Conservation (phyloP, 2,113 vertebrate species). For the Centropus bengalensis region DNA sequence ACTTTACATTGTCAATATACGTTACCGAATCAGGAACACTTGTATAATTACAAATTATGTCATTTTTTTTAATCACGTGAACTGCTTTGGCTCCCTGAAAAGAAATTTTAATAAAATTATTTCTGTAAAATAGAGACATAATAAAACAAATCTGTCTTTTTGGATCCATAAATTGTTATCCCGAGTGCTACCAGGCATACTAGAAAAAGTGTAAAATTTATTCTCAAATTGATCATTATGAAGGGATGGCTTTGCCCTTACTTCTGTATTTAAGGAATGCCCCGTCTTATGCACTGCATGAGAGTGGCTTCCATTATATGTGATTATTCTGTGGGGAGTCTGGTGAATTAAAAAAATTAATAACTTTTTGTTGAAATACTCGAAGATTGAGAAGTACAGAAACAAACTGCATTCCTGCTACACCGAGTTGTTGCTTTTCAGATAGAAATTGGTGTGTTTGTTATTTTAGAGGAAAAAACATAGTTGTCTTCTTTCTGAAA, state of each 20-base stretch:
- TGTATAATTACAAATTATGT: neutral
- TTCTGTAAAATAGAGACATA: neutral
- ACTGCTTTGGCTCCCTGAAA: neutral
- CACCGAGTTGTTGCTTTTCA: neutral
- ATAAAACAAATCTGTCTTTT: neutral
- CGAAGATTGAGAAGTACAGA: neutral
- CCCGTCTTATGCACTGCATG: neutral
- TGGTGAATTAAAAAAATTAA: neutral
- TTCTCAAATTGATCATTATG: neutral
- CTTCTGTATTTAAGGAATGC: neutral
- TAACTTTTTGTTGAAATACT: neutral
- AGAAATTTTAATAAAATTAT: neutral
- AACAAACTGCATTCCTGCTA: neutral
- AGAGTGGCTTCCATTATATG: neutral
- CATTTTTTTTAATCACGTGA: neutral
- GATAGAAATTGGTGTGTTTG: neutral
- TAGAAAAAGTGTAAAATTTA: neutral
- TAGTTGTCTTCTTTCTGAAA: neutral
- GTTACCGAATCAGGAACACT: neutral
- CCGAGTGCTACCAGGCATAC: neutral
- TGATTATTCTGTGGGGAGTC: neutral
- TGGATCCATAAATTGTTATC: neutral
- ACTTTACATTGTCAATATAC: neutral
- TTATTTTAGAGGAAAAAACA: neutral
- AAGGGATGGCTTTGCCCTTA: neutral